These are phyloP conservation scores for Brachionus manjavacas DNA, from an alignment of 1,140 invertebrate genomes.

Conservation along the genomic window DNA sequence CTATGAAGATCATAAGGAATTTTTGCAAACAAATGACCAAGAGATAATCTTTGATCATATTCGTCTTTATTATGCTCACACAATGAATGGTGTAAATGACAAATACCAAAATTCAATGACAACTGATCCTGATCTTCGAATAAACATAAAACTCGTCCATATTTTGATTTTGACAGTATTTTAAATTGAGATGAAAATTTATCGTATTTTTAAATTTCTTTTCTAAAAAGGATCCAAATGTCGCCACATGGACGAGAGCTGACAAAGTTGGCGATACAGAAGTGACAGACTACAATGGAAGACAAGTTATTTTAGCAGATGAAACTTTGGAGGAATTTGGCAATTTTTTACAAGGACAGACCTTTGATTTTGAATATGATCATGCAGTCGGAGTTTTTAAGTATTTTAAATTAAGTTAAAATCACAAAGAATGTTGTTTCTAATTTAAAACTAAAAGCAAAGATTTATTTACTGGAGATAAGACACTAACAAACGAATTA, in stretches of 20 bases:
- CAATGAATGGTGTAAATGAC: background rate
- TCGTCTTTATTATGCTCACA: background rate
- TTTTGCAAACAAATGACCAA: background rate
- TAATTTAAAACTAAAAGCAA: slow-evolving; percentile 13
- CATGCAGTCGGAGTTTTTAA: slow-evolving; percentile 27
- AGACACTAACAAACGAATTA: background rate
- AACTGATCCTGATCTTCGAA: slow-evolving; percentile 21
- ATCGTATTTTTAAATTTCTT: background rate
- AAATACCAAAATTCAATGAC: slow-evolving; percentile 6
- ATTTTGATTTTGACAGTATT: slow-evolving; percentile 26
- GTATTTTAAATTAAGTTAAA: background rate
- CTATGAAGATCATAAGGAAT: background rate
- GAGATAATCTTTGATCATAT: background rate
- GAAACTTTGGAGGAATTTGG: background rate
- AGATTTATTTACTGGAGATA: background rate
- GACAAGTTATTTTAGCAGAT: background rate
- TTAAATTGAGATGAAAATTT: background rate
- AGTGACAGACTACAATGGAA: background rate
- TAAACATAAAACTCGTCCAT: background rate
- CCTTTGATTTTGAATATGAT: background rate
- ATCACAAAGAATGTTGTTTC: background rate
- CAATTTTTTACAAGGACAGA: background rate
- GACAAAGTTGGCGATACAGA: background rate
- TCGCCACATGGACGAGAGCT: background rate
- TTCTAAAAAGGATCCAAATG: background rate